Evolutionary conservation across 1,140 invertebrate species (phyloP), one percentile per base, ranked within the genome.

Genomic region (Mesaphorura yosii): DNA sequence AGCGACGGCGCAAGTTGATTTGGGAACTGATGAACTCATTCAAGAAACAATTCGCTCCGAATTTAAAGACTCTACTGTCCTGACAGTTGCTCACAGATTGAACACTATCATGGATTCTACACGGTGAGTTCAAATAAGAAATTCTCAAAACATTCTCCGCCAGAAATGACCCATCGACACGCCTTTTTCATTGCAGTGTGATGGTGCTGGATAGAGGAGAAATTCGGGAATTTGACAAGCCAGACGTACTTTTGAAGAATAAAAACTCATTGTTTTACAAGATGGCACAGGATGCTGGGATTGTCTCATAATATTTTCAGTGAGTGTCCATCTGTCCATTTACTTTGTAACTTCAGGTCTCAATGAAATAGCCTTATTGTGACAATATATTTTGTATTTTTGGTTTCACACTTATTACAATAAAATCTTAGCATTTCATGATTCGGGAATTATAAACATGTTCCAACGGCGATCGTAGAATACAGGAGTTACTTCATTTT

Each of bases 31-130:
- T 69, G 87, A 91, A 70, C 77, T 93, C 28, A 92, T 93, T 66
- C 88, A 92, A 72, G 74, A 78, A 53, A 71, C 69, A 2, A 75
- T 75, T 52, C 77, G 87, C 22, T 76, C 78, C 38, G 84, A 92
- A 68, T 94, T 95, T 68, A 78, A 76, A 61, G 76, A 86, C 55
- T 89, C 87, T 69, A 94, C 90, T n/a, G 82, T 95, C 48, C 75
- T 95, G 29, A 94, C 90, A 0, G 94, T 95, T 68, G 91, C 91
- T 41, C 91, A 95, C 72, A 79, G 91, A 27, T 77, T 95, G 44
- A 92, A 94, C 68, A 95, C 90, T 29, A 93, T 95, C 52, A 79
- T 95, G 78, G 89, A 95, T 71, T 88, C 84, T 14, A 83, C 85
- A 60, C 67, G 72, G 58, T 46, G 20, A 25, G 23, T n/a, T 42